Conservation (phyloP, 2,888 invertebrate species). For the Clistopyga incitator region DNA sequence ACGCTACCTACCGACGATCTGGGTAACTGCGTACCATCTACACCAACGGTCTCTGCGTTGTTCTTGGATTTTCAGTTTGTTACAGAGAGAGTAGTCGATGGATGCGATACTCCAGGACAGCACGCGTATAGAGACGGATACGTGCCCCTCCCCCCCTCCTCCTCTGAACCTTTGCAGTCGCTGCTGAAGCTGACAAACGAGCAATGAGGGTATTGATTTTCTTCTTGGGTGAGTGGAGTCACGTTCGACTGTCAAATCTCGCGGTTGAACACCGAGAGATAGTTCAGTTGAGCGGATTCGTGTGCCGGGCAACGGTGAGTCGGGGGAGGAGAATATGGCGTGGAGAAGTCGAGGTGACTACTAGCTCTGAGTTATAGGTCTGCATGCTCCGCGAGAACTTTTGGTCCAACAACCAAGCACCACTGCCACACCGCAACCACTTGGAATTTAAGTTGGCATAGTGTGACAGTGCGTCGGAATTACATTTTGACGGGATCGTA, state of each 20-base stretch:
- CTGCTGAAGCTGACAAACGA: conserved; percentile 57
- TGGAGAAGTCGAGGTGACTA: conserved; percentile 46
- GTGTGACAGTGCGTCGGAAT: conserved; percentile 76
- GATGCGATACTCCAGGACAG: conserved; percentile 28
- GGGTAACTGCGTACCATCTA: conserved; percentile 21
- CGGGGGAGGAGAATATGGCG: conserved; percentile 53
- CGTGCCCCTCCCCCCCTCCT: conserved; percentile 1
- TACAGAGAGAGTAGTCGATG: conserved; percentile 16
- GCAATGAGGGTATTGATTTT: conserved; percentile 66
- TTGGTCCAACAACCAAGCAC: conserved; percentile 42
- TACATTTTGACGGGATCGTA: conserved; percentile 83
- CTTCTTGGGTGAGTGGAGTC: conserved; percentile 71
- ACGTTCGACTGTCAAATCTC: conserved; percentile 78
- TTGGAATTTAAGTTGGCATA: conserved; percentile 75
- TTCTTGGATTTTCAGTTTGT: conserved; percentile 24
- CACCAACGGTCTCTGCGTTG: conserved; percentile 10
- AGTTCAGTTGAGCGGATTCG: conserved; percentile 66
- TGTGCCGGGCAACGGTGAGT: conserved; percentile 64
- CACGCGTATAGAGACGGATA: conserved; percentile 15
- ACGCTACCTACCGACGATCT: not conserved
- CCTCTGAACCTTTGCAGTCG: conserved; percentile 48
- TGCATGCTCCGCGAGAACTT: conserved; percentile 23
- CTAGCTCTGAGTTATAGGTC: conserved; percentile 14
- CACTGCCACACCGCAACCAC: conserved; percentile 62
- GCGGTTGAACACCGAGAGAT: conserved; percentile 66